Conservation (phyloP, 2,888 invertebrate genomes). For the Campaea margaritaria region DNA sequence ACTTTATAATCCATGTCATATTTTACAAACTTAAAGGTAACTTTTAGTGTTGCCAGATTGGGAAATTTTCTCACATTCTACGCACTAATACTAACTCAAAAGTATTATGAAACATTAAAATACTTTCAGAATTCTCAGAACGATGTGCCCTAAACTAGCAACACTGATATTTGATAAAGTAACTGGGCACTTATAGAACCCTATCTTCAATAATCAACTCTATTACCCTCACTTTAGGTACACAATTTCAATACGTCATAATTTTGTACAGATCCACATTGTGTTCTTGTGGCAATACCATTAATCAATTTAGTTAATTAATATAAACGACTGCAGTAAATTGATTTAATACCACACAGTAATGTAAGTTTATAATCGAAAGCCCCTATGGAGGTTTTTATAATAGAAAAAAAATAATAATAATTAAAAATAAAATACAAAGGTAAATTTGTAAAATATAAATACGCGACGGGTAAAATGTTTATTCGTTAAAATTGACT, state of each 20-base stretch:
- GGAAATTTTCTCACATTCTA: too few relatives aligned
- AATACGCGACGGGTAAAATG: constrained; percentile 78
- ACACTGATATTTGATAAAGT: neutral
- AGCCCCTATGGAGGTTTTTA: constrained; percentile 84
- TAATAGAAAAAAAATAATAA: constrained; percentile 71
- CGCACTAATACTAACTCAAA: too few relatives aligned
- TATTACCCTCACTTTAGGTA: constrained; percentile 4
- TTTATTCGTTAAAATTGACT: constrained; percentile 84
- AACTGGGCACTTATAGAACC: neutral
- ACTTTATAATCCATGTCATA: too few relatives aligned
- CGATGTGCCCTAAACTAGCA: neutral
- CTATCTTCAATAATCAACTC: constrained; percentile 19
- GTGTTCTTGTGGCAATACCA: constrained; percentile 78
- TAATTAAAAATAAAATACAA: constrained; percentile 69
- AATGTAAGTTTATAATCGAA: constrained; percentile 82
- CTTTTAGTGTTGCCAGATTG: too few relatives aligned
- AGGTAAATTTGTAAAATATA: constrained; percentile 83
- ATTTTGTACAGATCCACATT: constrained; percentile 59
- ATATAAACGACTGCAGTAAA: constrained; percentile 78
- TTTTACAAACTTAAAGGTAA: too few relatives aligned
- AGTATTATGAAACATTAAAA: too few relatives aligned
- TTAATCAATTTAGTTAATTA: constrained; percentile 62
- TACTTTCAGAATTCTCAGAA: too few relatives aligned
- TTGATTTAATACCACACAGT: constrained; percentile 65
- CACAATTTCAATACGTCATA: constrained; percentile 10